Base-by-base conservation (phyloP, 53 echinoderm and acorn worm genomes). In the Holothuria leucospilota region DNA sequence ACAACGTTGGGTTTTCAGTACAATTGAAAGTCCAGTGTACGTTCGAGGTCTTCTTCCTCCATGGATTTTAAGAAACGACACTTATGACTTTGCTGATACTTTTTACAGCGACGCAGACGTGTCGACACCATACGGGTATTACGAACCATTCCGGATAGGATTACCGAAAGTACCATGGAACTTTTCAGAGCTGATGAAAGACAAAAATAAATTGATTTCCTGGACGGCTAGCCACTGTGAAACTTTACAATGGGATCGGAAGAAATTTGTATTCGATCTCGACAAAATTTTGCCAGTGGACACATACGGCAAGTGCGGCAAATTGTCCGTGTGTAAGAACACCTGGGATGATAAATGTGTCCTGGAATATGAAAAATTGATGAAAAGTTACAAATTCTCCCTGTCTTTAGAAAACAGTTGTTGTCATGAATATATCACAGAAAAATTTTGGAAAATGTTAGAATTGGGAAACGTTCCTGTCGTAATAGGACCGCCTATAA, bases 151-250 rank as follows among this genome's bases (percentile, higher is more conserved):
- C n/a, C 77, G 51, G 29, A 77, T 77, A n/a, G 77, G 77, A 24
- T 10, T 46, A 53, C 51, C 51, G 13, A 77, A 77, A 27, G 0
- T 8, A 21, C 15, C 25, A 8, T 77, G 77, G 77, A 53, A 77
- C 11, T 23, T 10, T 53, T 41, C 51, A 23, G 56, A 12, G 1
- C 53, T 41, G 14, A 8, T 77, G 6, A 49, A 40, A 39, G 16
- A 30, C 14, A 81, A 81, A 34, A 29, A 21, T 29, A 81, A 61
- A 62, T 25, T 81, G 9, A 61, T 81, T 18, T 30, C 63, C 2
- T 81, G 82, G 82, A 81, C 63, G 61, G 82, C 28, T 20, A 63
- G 63, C 30, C 82, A 81, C 27, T 81, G 82, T 63, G 82, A 60
- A 62, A 81, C 82, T 39, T 29, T 62, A 20, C 82, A 81, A 62